Base-by-base conservation (phyloP, 1,140 invertebrate species). In the Latrodectus geometricus region DNA sequence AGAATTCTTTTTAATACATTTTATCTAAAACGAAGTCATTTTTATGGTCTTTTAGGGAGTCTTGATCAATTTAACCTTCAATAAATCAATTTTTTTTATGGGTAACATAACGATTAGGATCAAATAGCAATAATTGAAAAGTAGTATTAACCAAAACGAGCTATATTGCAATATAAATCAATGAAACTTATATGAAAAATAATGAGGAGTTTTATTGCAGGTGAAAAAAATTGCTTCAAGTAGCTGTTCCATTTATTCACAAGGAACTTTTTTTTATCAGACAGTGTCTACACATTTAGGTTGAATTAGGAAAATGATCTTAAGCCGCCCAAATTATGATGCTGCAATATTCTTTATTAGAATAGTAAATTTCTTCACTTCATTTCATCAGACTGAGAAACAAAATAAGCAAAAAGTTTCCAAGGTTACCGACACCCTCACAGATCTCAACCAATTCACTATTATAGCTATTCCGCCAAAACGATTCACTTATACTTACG, bases 401-500 rank as follows among this genome's bases (percentile, higher is more conserved):
- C 11, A 61, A 11, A 61, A 61, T 61, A 14, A 11, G 11, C 54
- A 61, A 11, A 14, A 14, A 14, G 2, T 61, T 76, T 48, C 52
- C 74, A 76, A 76, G 74, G 74, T 56, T 61, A 56, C 14, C 21
- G 52, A 17, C 52, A 23, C 74, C 74, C 74, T 76, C 74, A 50
- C 52, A 76, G n/a, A 12, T n/a, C 20, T 56, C n/a, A 21, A 61
- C 11, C 8, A 3, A 61, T 4, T 61, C 17, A 17, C 11, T 61
- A 17, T 61, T 61, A 61, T 61, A 35, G 35, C 35, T 5, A 35
- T 35, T 35, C 35, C 35, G 5, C 35, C 35, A 35, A 35, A 35
- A 35, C 35, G 35, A 61, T 61, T 61, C 54, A 11, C 11, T 61
- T 11, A 1, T 4, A 61, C 54, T 17, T 61, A 61, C 11, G 54